Percentiles rank a stretch among this genome's conserved stretches.
phyloP scores from a whole-genome alignment of 2,797 vertebrate genomes.

The Staurois parvus region DNA sequence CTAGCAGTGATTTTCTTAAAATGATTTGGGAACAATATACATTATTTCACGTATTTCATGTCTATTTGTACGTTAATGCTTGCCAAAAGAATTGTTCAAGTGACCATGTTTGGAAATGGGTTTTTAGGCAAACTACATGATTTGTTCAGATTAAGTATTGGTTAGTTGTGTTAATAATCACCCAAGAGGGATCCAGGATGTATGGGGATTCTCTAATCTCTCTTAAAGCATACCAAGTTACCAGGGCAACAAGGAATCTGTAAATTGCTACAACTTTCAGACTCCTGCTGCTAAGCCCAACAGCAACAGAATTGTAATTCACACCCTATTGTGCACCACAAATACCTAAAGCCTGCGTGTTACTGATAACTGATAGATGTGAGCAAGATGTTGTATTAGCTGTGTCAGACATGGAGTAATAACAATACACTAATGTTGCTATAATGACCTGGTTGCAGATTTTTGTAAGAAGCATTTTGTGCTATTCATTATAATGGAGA shows the following conservation, averaged over 20 bases:
- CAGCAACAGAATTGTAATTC: conserved; percentile 1
- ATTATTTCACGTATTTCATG: no score
- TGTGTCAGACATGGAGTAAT: background rate
- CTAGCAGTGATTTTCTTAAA: no score
- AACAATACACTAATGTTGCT: background rate
- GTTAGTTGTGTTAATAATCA: background rate
- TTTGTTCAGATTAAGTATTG: background rate
- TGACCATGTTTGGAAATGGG: background rate
- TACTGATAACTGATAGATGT: background rate
- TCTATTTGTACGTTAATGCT: no score
- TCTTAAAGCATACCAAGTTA: background rate
- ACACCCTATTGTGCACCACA: background rate
- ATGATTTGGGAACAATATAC: no score
- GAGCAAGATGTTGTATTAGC: background rate
- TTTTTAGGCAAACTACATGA: background rate
- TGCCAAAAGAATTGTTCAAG: no score
- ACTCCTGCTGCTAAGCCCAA: background rate
- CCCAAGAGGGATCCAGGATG: background rate
- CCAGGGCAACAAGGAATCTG: background rate
- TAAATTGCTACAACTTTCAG: background rate
- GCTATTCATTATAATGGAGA: no score
- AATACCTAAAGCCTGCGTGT: background rate
- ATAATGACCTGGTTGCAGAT: no score
- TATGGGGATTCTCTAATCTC: background rate
- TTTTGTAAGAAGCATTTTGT: no score